Evolutionary conservation across 1,140 invertebrate genomes (phyloP).

Genomic region (Antheraea mylitta): DNA sequence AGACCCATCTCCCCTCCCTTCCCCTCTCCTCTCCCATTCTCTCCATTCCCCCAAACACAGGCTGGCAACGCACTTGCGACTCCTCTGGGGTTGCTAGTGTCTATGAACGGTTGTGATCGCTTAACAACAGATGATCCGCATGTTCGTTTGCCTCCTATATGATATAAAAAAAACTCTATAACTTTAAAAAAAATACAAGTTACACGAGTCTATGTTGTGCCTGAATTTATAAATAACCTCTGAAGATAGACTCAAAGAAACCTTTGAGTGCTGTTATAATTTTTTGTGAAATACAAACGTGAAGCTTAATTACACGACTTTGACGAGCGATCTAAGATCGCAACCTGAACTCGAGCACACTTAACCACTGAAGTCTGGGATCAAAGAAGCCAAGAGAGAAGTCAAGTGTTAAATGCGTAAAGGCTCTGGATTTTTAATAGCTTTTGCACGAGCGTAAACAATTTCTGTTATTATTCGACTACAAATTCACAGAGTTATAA

Average conservation of each 20-base stretch:
- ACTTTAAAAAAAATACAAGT: background rate
- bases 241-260: background rate
- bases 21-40: too few species aligned
- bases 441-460: background rate
- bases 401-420: conserved; percentile 13
- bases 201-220: background rate
- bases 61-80: too few species aligned
- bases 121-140: too few species aligned
- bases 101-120: too few species aligned
- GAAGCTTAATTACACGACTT: conserved; percentile 52
- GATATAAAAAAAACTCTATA: too few species aligned
- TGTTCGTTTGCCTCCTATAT: too few species aligned
- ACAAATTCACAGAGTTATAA: too few species aligned
- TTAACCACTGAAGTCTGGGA: conserved; percentile 46
- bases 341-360: conserved; percentile 29
- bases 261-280: conserved; percentile 31
- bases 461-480: background rate
- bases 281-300: conserved; percentile 53
- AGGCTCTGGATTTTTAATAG: conserved; percentile 18
- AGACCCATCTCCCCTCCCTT: too few species aligned
- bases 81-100: too few species aligned
- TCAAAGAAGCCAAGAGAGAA: conserved; percentile 40
- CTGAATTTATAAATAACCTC: background rate
- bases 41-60: too few species aligned
- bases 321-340: conserved; percentile 37